Base-by-base conservation (phyloP, 2,797 vertebrate genomes). In the Epinephelus malabaricus region DNA sequence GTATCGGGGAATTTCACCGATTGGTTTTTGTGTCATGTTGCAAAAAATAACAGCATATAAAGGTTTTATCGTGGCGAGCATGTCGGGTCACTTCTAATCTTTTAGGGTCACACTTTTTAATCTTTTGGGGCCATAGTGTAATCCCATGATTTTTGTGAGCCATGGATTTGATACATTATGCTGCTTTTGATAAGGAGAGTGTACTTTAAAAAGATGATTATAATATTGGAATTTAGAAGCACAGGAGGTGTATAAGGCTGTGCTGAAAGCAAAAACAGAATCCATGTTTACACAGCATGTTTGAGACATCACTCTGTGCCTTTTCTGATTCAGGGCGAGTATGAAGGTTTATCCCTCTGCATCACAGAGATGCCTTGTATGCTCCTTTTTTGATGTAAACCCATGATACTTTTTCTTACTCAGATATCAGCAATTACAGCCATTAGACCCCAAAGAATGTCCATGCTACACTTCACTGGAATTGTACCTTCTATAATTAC, bases 11-110 rank as follows among this genome's bases (percentile, higher is more conserved):
- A 74, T 86, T 80, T 75, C 45, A 73, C 27, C 66, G 21, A 60
- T 69, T 81, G 71, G 23, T 83, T 85, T 71, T 73, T 73, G 64
- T 83, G 38, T 78, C 14, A 3, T 72, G 60, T 73, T 54, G 34
- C 19, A 2, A n/a, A 73, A 87, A 79, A 86, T 76, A 76, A 84
- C 82, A 68, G 61, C 85, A 81, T 56, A 59, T 76, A 69, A 87
- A 87, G 84, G 84, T 86, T 89, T 92, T 92, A 90, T 87, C 58
- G 61, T 88, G 61, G 55, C 51, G n/a, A 82, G 81, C 86, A 84
- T 87, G 86, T 85, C 78, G 30, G 90, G 89, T 92, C 91, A 88
- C 71, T 81, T 78, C 70, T 93, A 92, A 94, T 92, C 92, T 91
- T 87, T 92, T 86, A 76, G 82, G 85, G 84, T 87, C 78, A 14